phyloP scores from a whole-genome alignment of 2,797 vertebrate genomes.

The Valencia hispanica region DNA sequence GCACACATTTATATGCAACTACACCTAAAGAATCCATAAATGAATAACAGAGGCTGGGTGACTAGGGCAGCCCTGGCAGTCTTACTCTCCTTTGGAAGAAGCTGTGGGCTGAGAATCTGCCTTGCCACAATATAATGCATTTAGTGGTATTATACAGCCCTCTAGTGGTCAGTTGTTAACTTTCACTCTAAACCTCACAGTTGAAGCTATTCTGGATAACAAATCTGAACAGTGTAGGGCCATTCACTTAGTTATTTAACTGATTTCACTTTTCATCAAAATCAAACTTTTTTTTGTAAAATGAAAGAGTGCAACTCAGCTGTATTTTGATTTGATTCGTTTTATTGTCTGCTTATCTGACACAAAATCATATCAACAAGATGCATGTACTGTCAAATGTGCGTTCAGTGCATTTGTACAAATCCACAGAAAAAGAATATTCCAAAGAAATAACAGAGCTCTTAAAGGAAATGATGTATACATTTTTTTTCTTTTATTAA shows the following conservation, averaged over 20 bases:
- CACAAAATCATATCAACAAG: constrained; percentile 13
- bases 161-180: constrained; percentile 27
- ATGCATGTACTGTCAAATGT: background rate
- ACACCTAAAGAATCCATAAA: background rate
- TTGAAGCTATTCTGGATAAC: background rate
- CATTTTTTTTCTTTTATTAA: background rate
- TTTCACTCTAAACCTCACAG: too few relatives aligned
- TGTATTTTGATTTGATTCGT: constrained; percentile 6
- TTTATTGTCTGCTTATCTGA: constrained; percentile 31
- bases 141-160: constrained; percentile 31
- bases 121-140: background rate
- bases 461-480: background rate
- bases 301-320: background rate
- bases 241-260: background rate
- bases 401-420: background rate
- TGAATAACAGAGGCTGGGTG: background rate
- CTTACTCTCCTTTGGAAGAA: background rate
- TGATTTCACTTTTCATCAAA: background rate
- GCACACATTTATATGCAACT: background rate
- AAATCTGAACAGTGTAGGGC: background rate
- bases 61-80: background rate
- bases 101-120: background rate
- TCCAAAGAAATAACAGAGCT: too few relatives aligned
- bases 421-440: too few relatives aligned
- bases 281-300: background rate